Evolutionary conservation across 2,888 invertebrate species (phyloP).

Genomic region (Teleiodes luculella): DNA sequence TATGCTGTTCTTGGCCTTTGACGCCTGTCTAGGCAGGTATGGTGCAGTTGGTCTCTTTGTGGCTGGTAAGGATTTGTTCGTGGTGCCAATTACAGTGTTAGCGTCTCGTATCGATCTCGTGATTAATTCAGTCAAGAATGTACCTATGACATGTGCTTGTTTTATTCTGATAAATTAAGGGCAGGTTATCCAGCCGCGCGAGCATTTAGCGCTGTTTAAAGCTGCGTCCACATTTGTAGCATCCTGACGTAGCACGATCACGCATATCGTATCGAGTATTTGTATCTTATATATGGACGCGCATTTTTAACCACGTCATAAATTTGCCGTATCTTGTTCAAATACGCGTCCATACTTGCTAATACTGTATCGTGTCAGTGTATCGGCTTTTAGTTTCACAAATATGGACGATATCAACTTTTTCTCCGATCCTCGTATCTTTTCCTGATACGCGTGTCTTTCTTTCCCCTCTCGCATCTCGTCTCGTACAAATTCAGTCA

Average conservation of each 20-base stretch:
- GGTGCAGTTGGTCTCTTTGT: no score
- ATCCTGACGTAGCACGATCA: background rate
- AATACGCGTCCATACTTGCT: background rate
- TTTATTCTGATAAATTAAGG: no score
- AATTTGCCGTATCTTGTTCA: background rate
- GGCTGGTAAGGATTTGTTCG: no score
- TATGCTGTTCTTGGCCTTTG: no score
- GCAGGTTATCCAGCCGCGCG: no score
- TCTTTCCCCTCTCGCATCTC: background rate
- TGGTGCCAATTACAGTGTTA: no score
- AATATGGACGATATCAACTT: background rate
- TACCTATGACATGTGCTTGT: no score
- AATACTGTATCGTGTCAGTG: background rate
- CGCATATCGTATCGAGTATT: background rate
- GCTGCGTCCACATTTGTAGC: no score
- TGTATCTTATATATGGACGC: background rate
- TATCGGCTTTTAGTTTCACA: background rate
- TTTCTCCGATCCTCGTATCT: background rate
- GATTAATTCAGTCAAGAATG: no score
- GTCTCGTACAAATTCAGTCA: background rate
- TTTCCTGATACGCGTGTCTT: background rate
- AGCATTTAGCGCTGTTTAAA: no score
- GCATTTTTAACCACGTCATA: background rate
- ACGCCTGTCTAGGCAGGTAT: no score
- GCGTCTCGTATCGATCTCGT: no score